Conservation (phyloP, 2,797 vertebrate genomes). For the Aldrovandia affinis region DNA sequence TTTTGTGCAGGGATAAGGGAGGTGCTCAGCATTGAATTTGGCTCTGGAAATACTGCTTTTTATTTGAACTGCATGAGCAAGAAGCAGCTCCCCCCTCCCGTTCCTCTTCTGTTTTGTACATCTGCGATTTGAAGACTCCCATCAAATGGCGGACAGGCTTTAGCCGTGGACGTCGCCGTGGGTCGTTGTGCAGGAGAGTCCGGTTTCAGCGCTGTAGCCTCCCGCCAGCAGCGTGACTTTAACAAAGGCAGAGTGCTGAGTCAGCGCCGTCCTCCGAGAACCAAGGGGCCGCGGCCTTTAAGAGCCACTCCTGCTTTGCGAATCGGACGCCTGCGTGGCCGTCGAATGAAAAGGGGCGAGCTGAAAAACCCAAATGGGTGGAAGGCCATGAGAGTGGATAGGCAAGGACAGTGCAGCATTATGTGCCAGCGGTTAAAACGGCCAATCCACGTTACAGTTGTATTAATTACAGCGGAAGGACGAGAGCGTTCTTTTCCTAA, state of each 20-base stretch:
- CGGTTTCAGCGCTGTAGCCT: neutral
- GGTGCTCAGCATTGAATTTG: constrained; percentile 26
- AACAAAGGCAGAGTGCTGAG: constrained; percentile 36
- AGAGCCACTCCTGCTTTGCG: neutral
- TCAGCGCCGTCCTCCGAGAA: constrained; percentile 24
- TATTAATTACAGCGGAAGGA: neutral
- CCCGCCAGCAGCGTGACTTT: constrained; percentile 21
- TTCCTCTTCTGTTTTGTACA: neutral
- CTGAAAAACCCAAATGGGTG: neutral
- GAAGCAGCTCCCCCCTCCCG: neutral
- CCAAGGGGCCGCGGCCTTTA: neutral
- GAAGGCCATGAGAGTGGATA: neutral
- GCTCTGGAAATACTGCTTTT: neutral
- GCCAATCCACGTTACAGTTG: neutral
- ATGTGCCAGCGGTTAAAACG: neutral
- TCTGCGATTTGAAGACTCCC: neutral
- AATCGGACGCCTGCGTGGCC: neutral
- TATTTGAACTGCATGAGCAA: neutral
- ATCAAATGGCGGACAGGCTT: neutral
- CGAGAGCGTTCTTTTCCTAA: neutral
- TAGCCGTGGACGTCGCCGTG: neutral
- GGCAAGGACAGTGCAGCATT: neutral
- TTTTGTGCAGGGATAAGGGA: constrained; percentile 22
- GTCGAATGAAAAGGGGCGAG: neutral
- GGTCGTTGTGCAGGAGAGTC: constrained; percentile 5